These are phyloP conservation scores for Eretmocerus hayati DNA, from an alignment of 2,888 invertebrate species.

Conservation along the genomic window DNA sequence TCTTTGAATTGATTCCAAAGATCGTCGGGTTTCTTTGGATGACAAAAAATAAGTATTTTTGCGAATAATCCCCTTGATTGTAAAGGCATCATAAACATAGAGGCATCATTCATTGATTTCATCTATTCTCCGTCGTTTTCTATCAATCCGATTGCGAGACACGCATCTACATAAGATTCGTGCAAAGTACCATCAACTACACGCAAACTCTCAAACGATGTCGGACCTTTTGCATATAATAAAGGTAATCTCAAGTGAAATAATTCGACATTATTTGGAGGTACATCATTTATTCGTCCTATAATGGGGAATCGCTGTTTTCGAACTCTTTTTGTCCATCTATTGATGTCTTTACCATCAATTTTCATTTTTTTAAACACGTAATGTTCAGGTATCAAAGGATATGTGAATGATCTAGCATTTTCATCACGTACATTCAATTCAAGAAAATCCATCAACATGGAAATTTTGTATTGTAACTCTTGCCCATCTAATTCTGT, in stretches of 20 bases:
- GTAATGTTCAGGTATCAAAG: too few species aligned
- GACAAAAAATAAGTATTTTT: slow-evolving; percentile 28
- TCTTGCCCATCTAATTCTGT: too few species aligned
- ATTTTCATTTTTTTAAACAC: too few species aligned
- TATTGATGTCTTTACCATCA: too few species aligned
- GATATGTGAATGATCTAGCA: too few species aligned
- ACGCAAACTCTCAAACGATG: slow-evolving; percentile 29
- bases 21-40: slow-evolving; percentile 19
- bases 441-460: too few species aligned
- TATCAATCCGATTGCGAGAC: slow-evolving; percentile 24
- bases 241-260: slow-evolving; percentile 24
- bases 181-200: slow-evolving; percentile 26
- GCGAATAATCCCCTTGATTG: slow-evolving; percentile 34
- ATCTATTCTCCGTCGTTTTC: slow-evolving; percentile 18
- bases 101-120: slow-evolving; percentile 13
- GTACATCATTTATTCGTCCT: background rate
- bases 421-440: too few species aligned
- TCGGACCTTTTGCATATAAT: slow-evolving; percentile 30
- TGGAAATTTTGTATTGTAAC: too few species aligned
- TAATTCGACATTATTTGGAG: slow-evolving; percentile 1
- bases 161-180: slow-evolving; percentile 17
- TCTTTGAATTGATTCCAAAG: slow-evolving; percentile 14
- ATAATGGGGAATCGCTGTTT: too few species aligned
- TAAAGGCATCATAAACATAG: slow-evolving; percentile 14
- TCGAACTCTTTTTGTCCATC: too few species aligned